Percentiles rank a stretch among this genome's conserved stretches.
Evolutionary conservation across 2,888 invertebrate genomes (phyloP).

Genomic region (Pimpla rufipes): DNA sequence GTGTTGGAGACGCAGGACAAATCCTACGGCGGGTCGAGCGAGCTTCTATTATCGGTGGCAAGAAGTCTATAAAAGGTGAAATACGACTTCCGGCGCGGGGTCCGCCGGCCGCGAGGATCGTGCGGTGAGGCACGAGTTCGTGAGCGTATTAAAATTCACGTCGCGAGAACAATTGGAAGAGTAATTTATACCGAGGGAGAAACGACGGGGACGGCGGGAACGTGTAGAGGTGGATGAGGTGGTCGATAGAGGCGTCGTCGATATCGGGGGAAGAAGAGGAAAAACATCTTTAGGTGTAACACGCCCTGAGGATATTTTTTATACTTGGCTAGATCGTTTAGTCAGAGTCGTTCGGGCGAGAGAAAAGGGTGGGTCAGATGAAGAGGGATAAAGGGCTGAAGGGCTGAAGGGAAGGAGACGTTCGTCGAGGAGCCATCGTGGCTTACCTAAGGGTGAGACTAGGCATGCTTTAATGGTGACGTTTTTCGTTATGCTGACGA

Average conservation of each 20-base stretch:
- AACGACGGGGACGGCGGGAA: background rate
- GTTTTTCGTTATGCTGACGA: conserved; percentile 29
- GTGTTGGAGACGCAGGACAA: conserved; percentile 50
- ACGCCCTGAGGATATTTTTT: conserved; percentile 5
- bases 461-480: conserved; percentile 16
- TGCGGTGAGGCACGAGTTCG: background rate
- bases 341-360: conserved; percentile 1
- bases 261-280: background rate
- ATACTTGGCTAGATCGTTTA: conserved; percentile 12
- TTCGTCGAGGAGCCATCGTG: background rate
- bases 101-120: background rate
- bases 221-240: background rate
- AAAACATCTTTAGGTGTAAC: conserved; percentile 16
- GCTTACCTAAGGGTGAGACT: conserved; percentile 20
- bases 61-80: conserved; percentile 70
- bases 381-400: background rate
- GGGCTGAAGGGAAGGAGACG: background rate
- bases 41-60: conserved; percentile 64
- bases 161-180: conserved; percentile 63
- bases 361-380: background rate
- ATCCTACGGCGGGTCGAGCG: conserved; percentile 52
- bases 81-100: conserved; percentile 63
- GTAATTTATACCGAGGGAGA: conserved; percentile 61
- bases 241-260: conserved; percentile 12
- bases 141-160: conserved; percentile 68